These are phyloP conservation scores for Mallateleia sp. DNA, from an alignment of 2,888 invertebrate genomes.

Conservation along the genomic window DNA sequence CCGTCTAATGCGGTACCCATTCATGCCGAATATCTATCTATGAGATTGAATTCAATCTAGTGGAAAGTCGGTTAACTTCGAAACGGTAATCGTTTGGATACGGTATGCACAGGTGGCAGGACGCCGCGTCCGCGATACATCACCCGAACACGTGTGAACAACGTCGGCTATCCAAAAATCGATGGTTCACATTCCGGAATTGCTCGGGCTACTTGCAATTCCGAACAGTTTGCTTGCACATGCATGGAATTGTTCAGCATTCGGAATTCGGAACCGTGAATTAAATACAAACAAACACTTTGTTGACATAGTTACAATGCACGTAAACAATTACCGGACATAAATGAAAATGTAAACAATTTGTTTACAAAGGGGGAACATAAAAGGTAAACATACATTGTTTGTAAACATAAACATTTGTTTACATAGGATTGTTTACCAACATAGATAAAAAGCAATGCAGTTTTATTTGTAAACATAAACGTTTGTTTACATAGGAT, in stretches of 20 bases:
- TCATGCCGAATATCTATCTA: conserved; percentile 61
- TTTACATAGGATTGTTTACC: too few relatives aligned
- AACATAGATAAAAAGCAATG: too few relatives aligned
- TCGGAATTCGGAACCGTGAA: not conserved
- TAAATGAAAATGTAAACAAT: too few relatives aligned
- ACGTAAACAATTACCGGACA: too few relatives aligned
- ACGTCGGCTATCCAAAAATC: conserved; percentile 46
- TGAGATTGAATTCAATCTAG: conserved; percentile 83
- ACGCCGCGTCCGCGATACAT: conserved; percentile 68
- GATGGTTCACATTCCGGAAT: not conserved
- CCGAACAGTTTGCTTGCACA: not conserved
- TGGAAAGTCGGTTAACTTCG: conserved; percentile 81
- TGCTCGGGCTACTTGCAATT: not conserved
- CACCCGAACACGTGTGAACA: conserved; percentile 55
- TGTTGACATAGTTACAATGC: too few relatives aligned
- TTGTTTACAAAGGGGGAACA: too few relatives aligned
- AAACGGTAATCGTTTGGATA: conserved; percentile 85
- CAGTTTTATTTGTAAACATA: too few relatives aligned
- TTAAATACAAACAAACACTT: too few relatives aligned
- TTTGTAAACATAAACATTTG: too few relatives aligned
- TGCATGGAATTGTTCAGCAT: too few relatives aligned
- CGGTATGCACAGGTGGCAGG: conserved; percentile 86
- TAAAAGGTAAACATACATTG: too few relatives aligned
- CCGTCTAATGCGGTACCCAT: conserved; percentile 30
- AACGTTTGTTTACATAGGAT: too few relatives aligned